These are phyloP conservation scores for Nymphalis io DNA, from an alignment of 1,140 invertebrate genomes.

Conservation along the genomic window DNA sequence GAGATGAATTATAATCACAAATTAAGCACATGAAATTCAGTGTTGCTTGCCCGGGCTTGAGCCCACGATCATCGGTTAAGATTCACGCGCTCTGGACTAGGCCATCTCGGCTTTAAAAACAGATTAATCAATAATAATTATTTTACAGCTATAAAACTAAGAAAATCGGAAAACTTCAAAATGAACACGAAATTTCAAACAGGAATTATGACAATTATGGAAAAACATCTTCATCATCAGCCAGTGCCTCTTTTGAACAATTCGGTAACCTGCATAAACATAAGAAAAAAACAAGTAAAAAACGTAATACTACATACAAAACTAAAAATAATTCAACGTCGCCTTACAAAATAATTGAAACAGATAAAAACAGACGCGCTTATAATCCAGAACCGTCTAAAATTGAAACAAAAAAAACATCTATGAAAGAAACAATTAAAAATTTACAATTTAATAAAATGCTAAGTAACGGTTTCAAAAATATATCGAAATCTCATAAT, in stretches of 20 bases:
- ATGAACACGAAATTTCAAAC: conserved; percentile 3
- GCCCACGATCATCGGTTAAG: no score
- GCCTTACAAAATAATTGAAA: not conserved
- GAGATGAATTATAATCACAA: no score
- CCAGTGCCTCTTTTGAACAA: conserved; percentile 26
- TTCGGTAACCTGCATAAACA: conserved; percentile 28
- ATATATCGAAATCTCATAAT: not conserved
- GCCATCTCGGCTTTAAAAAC: no score
- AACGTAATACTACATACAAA: not conserved
- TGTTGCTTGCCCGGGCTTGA: no score
- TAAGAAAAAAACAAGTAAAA: not conserved
- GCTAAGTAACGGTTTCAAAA: conserved; percentile 33
- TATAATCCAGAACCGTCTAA: not conserved
- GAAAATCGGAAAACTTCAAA: not conserved
- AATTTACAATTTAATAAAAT: not conserved
- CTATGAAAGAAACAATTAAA: not conserved
- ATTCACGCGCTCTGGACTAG: no score
- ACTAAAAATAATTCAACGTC: not conserved
- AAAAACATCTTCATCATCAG: not conserved
- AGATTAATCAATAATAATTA: no score
- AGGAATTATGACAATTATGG: not conserved
- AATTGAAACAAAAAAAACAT: not conserved
- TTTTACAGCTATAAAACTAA: no score
- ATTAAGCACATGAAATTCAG: no score
- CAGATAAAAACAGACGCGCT: not conserved